Conservation (phyloP, 2,888 invertebrate genomes). For the Perizoma affinitatum region DNA sequence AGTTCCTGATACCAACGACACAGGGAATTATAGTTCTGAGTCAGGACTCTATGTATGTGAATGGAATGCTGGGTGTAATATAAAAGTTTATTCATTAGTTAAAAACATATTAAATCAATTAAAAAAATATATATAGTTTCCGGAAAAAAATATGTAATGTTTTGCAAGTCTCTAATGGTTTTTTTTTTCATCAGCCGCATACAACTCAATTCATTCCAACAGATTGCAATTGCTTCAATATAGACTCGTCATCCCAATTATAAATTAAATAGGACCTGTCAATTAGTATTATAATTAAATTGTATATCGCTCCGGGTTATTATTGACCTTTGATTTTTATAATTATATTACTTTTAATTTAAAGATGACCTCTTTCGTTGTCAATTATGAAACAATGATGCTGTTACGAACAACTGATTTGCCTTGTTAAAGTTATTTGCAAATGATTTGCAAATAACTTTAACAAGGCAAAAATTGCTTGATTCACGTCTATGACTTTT, state of each 20-base stretch:
- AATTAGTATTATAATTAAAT: slow-evolving; percentile 57
- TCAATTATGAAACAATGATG: slow-evolving; percentile 12
- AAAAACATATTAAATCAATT: no score
- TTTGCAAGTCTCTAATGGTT: no score
- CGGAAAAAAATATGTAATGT: no score
- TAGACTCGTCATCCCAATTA: slow-evolving; percentile 45
- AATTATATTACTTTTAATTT: slow-evolving; percentile 27
- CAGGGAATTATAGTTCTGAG: no score
- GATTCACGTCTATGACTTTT: background rate
- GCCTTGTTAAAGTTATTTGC: slow-evolving; percentile 1
- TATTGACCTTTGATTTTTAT: slow-evolving; percentile 39
- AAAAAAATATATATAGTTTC: no score
- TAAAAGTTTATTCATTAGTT: no score
- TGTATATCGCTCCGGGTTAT: slow-evolving; percentile 37
- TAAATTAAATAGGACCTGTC: slow-evolving; percentile 59
- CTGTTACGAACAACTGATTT: slow-evolving; percentile 1
- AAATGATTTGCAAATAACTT: no score
- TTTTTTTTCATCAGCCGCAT: no score
- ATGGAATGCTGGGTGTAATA: no score
- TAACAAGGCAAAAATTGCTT: no score
- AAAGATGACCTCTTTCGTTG: slow-evolving; percentile 14
- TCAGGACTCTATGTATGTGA: no score
- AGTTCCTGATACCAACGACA: no score
- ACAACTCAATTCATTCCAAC: background rate
- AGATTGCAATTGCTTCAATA: slow-evolving; percentile 12